Evolutionary conservation across 2,888 invertebrate species (phyloP).

Genomic region (Gerris lacustris): DNA sequence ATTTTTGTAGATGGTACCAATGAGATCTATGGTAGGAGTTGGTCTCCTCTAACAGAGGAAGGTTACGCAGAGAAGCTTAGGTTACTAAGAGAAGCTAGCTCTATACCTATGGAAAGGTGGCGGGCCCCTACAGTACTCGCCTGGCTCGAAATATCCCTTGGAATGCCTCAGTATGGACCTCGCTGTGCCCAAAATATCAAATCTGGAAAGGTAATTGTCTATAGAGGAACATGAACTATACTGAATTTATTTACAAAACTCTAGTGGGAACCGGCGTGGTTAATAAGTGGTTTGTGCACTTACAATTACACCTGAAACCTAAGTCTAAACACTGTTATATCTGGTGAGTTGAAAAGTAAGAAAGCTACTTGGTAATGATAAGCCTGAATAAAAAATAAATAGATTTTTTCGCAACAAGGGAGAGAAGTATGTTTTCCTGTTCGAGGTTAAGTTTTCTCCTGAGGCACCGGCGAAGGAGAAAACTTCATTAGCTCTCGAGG

Average conservation of each 20-base stretch:
- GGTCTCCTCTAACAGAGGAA: conserved; percentile 56
- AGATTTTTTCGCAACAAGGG: too few species aligned
- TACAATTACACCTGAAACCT: too few species aligned
- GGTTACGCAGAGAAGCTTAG: conserved; percentile 65
- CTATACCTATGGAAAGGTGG: conserved; percentile 80
- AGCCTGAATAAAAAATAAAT: too few species aligned
- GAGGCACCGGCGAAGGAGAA: too few species aligned
- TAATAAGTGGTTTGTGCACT: too few species aligned
- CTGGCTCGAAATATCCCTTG: conserved; percentile 85
- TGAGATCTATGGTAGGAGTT: conserved; percentile 39
- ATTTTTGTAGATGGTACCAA: conserved; percentile 12
- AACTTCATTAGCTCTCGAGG: too few species aligned
- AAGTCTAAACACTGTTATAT: too few species aligned
- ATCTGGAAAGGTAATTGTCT: conserved; percentile 66
- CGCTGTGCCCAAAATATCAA: conserved; percentile 87
- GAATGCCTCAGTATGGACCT: conserved; percentile 86
- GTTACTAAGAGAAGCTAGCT: conserved; percentile 66
- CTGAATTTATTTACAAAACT: conserved; percentile 6
- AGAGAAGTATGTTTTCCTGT: too few species aligned
- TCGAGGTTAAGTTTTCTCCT: too few species aligned
- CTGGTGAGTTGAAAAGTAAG: too few species aligned
- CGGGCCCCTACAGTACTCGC: conserved; percentile 84
- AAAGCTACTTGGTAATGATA: too few species aligned
- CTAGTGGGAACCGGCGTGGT: background rate
- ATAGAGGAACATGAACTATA: background rate